Evolutionary conservation across 2,113 vertebrate species (phyloP), one percentile per base, ranked within the genome.

Genomic region (Sprattus sprattus): DNA sequence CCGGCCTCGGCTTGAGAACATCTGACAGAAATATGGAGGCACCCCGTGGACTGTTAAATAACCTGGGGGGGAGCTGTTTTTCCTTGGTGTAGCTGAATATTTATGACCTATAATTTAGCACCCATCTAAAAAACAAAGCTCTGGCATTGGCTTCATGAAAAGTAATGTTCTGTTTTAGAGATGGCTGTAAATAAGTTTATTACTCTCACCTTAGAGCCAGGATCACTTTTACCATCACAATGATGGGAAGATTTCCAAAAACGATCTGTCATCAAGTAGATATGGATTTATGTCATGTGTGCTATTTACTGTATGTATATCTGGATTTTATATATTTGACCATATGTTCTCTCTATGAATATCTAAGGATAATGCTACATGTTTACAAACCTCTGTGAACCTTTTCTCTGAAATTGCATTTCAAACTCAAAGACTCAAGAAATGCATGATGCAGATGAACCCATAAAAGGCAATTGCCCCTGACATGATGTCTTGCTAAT

Each of bases 61-160:
- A 46, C 32, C 10, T 20, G 45, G 80, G 46, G 44, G 18, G 16
- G 10, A n/a, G 11, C 9, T 80, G 54, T 84, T 83, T 15, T 86
- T 49, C 81, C 47, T 64, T 75, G 44, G 83, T 71, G 49, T 81
- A 54, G 80, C 84, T 83, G 84, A 85, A 71, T 82, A 67, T 81
- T 78, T 86, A 87, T 88, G 88, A 87, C 81, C 39, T 47, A 49
- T 85, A 85, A 86, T 90, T 89, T 57, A 88, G 81, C 47, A 46
- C 13, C 32, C 44, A 78, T 32, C 83, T 84, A 64, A 45, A 45
- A 45, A 64, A 67, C 85, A 84, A 49, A 67, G 47, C 25, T 80
- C 39, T 57, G 0, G 39, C 71, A 78, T 78, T 32, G 25, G 25
- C 71, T 13, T 78, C 71, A 78, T 78, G 28, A 78, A 78, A 78